Conservation (phyloP, 2,888 invertebrate genomes). For the Steinernema carpocapsae region DNA sequence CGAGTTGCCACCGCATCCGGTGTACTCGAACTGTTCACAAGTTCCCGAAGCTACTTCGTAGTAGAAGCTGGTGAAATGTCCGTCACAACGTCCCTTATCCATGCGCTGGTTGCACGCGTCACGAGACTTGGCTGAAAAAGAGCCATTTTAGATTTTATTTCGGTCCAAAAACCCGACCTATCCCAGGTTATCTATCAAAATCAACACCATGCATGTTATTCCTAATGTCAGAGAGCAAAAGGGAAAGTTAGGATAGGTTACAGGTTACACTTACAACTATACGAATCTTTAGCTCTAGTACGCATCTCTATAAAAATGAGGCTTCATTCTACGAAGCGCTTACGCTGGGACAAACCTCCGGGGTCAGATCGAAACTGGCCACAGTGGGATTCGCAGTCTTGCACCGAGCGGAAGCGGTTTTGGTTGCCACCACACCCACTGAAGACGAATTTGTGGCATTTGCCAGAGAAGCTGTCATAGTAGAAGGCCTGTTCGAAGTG, state of each 20-base stretch:
- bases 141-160: not conserved
- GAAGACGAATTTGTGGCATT: constrained; percentile 73
- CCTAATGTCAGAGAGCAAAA: not conserved
- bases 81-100: constrained; percentile 64
- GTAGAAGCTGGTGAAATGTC: constrained; percentile 63
- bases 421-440: constrained; percentile 67
- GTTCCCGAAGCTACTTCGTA: constrained; percentile 63
- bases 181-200: not conserved
- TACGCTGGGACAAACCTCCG: not conserved
- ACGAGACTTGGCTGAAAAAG: constrained; percentile 54
- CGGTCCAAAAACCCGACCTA: too few relatives aligned
- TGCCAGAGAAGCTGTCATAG: constrained; percentile 77
- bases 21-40: constrained; percentile 65
- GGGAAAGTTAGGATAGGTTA: constrained; percentile 13
- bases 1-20: constrained; percentile 66
- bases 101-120: constrained; percentile 61
- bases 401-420: constrained; percentile 58
- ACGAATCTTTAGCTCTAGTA: not conserved
- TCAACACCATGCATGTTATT: too few relatives aligned
- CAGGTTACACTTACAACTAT: not conserved
- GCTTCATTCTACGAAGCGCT: too few relatives aligned
- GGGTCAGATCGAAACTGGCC: constrained; percentile 27
- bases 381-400: constrained; percentile 60
- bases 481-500: constrained; percentile 83
- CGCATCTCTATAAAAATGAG: too few relatives aligned